Evolutionary conservation across 2,888 invertebrate species (phyloP).

Genomic region (Sceliomorpha sp.): DNA sequence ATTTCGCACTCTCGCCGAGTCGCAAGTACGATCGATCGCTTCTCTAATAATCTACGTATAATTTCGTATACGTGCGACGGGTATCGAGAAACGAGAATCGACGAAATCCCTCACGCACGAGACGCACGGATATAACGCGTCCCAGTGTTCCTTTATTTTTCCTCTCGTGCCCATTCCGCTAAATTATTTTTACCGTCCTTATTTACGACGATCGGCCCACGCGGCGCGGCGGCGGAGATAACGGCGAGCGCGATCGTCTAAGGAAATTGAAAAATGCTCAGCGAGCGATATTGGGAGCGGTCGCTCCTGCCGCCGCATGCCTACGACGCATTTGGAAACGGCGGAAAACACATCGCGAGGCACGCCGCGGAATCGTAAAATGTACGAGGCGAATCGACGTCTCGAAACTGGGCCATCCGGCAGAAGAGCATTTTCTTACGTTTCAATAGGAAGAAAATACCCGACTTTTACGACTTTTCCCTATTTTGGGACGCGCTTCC

Average conservation of each 20-base stretch:
- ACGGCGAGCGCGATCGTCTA: constrained; percentile 46
- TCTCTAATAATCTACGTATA: no score
- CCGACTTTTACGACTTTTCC: constrained; percentile 19
- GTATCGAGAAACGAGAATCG: no score
- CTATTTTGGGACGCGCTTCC: not conserved
- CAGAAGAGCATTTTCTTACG: constrained; percentile 36
- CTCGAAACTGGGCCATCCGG: constrained; percentile 42
- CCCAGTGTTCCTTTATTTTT: no score
- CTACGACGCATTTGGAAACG: constrained; percentile 33
- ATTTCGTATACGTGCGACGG: no score
- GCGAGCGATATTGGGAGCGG: constrained; percentile 50
- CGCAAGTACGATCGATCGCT: no score
- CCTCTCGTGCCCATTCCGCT: constrained; percentile 34
- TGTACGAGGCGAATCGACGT: constrained; percentile 46
- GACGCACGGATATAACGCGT: no score
- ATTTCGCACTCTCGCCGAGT: no score
- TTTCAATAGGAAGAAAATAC: constrained; percentile 45
- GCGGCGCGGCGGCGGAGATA: constrained; percentile 44
- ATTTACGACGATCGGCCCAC: constrained; percentile 53
- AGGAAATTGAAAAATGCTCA: constrained; percentile 58
- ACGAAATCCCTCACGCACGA: no score
- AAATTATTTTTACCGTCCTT: constrained; percentile 41
- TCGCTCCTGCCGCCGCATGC: constrained; percentile 10
- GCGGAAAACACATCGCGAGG: constrained; percentile 48
- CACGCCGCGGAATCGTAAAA: constrained; percentile 43